phyloP scores from a whole-genome alignment of 2,888 invertebrate species.

The Brachyptera putata region DNA sequence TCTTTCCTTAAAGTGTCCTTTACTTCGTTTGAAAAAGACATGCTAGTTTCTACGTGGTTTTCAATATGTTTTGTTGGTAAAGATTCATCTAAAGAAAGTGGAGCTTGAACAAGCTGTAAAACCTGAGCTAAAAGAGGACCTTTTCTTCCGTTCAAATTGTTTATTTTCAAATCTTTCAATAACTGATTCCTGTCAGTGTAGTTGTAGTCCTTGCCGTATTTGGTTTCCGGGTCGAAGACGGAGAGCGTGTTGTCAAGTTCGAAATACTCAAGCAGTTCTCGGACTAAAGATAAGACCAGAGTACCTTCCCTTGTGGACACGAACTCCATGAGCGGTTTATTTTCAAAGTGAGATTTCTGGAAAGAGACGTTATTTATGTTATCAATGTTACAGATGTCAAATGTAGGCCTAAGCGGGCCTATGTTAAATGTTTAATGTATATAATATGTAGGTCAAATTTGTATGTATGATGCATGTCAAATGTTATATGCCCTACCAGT shows the following conservation, averaged over 20 bases:
- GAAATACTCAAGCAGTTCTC: conserved; percentile 78
- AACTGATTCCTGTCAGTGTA: conserved; percentile 52
- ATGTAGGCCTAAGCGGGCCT: too few species aligned
- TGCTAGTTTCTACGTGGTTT: too few species aligned
- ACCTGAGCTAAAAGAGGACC: conserved; percentile 24
- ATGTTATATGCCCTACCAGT: too few species aligned
- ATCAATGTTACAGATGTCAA: too few species aligned
- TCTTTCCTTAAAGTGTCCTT: neutral
- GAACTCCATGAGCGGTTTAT: conserved; percentile 55
- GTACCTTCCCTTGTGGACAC: conserved; percentile 56
- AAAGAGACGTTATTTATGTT: conserved; percentile 19
- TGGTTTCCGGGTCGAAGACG: conserved; percentile 77
- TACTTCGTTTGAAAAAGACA: neutral
- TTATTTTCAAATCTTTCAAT: conserved; percentile 24
- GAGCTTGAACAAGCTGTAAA: conserved; percentile 1
- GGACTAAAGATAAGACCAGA: conserved; percentile 60
- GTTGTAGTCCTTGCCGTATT: conserved; percentile 59
- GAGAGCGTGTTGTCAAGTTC: conserved; percentile 73
- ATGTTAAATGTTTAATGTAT: too few species aligned
- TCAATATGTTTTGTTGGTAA: too few species aligned
- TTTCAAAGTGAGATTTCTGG: conserved; percentile 39
- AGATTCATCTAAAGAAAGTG: neutral
- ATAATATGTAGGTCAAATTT: too few species aligned
- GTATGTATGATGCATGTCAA: too few species aligned
- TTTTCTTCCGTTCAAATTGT: conserved; percentile 23